Percentiles rank a stretch among this genome's conserved stretches.
Conservation (phyloP, 2,888 invertebrate species). For the Ashinkailepas kermadecensis region DNA sequence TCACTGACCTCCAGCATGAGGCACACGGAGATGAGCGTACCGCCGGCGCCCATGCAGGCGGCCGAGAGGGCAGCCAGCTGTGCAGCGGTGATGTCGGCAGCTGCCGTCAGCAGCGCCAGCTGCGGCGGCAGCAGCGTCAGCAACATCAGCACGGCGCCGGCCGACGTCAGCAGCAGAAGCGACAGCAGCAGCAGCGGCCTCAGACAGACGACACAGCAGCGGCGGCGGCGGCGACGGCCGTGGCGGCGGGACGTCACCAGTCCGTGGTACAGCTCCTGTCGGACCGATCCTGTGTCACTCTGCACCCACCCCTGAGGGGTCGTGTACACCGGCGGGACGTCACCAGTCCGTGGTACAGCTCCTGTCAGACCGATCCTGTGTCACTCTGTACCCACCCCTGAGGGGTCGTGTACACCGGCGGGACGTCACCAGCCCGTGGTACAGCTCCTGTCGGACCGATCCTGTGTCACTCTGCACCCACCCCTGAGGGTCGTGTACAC, state of each 20-base stretch:
- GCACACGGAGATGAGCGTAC: conserved; percentile 1
- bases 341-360: too few relatives aligned
- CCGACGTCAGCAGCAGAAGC: conserved; percentile 11
- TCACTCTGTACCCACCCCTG: not conserved
- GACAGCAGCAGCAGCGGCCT: conserved; percentile 1
- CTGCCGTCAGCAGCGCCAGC: conserved; percentile 1
- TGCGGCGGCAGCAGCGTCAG: conserved; percentile 14
- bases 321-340: too few relatives aligned
- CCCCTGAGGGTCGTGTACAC: too few relatives aligned
- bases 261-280: not conserved
- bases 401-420: too few relatives aligned
- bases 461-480: not conserved
- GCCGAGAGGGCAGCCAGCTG: not conserved
- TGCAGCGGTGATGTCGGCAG: not conserved
- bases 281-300: not conserved
- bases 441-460: not conserved
- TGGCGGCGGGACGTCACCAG: not conserved
- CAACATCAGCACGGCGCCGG: conserved; percentile 5
- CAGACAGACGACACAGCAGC: not conserved
- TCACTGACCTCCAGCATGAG: not conserved
- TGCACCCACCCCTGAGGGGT: not conserved
- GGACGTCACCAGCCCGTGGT: too few relatives aligned
- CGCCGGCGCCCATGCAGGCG: conserved; percentile 2
- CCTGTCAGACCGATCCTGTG: not conserved
- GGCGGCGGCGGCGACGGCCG: not conserved